Conservation (phyloP, 2,888 invertebrate genomes). For the Allygus modestus region DNA sequence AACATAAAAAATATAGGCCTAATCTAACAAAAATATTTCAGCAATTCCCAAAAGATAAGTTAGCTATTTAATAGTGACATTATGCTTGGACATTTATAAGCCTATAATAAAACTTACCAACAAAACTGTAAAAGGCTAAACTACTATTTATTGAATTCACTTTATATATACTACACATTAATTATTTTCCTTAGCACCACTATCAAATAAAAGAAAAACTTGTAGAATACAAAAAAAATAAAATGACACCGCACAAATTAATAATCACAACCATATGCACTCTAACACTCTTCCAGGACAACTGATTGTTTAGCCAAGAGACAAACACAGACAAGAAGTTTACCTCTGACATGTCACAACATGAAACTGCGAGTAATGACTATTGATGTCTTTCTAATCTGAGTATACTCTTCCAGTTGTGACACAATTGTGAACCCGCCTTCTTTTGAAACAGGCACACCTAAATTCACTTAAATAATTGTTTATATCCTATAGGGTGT, state of each 20-base stretch:
- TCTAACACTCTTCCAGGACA: constrained; percentile 11
- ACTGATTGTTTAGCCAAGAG: constrained; percentile 20
- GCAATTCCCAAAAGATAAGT: too few species aligned
- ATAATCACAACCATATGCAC: constrained; percentile 59
- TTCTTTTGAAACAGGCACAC: constrained; percentile 1
- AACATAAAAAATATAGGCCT: too few species aligned
- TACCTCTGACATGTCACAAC: constrained; percentile 16
- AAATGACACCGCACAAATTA: constrained; percentile 68
- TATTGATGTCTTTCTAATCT: background rate
- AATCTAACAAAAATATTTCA: too few species aligned
- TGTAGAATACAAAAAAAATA: constrained; percentile 62
- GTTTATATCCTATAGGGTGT: background rate
- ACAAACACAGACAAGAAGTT: constrained; percentile 32
- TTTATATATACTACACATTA: constrained; percentile 65
- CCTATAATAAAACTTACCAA: too few species aligned
- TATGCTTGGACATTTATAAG: too few species aligned
- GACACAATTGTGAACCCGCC: background rate
- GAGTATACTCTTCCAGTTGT: constrained; percentile 11
- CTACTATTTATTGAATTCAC: constrained; percentile 64
- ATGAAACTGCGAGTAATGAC: background rate
- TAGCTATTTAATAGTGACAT: too few species aligned
- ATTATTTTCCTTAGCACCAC: constrained; percentile 22
- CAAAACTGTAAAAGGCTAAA: too few species aligned
- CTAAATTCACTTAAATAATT: background rate
- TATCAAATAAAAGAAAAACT: constrained; percentile 53